These are phyloP conservation scores for Podarcis cretensis DNA, from an alignment of 2,113 vertebrate genomes.

Conservation along the genomic window DNA sequence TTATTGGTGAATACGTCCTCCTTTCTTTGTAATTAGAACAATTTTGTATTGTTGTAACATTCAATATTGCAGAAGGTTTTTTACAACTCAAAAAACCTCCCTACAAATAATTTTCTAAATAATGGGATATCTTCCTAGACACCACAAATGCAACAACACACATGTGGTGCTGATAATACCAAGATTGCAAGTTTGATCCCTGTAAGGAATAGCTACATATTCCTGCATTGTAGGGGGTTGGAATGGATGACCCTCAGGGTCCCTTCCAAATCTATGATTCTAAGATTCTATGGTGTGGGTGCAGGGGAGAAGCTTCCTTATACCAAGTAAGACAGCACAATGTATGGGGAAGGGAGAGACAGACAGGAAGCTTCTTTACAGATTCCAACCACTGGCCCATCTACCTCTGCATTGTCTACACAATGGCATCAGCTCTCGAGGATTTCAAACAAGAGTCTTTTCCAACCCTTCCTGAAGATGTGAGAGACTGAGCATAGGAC, in stretches of 20 bases:
- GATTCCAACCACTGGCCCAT: not conserved
- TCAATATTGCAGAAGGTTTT: not conserved
- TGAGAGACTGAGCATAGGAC: not conserved
- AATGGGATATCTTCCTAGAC: not conserved
- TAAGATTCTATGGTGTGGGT: no score
- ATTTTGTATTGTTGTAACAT: not conserved
- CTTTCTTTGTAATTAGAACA: not conserved
- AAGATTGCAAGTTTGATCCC: no score
- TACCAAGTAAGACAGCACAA: no score
- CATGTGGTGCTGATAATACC: not conserved
- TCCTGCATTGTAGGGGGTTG: no score
- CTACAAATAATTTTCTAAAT: not conserved
- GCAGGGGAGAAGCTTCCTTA: not conserved
- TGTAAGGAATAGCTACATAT: no score
- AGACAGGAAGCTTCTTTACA: no score
- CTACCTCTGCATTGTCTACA: not conserved
- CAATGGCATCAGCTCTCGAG: not conserved
- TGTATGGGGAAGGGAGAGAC: no score
- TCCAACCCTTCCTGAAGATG: not conserved
- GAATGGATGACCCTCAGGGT: no score
- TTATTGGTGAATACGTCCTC: not conserved
- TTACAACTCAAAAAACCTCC: not conserved
- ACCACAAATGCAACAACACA: not conserved
- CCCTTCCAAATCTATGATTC: no score
- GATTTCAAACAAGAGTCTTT: not conserved